Evolutionary conservation across 2,888 invertebrate species (phyloP), one percentile per base, ranked within the genome.

Genomic region (Diadegma fenestrale): DNA sequence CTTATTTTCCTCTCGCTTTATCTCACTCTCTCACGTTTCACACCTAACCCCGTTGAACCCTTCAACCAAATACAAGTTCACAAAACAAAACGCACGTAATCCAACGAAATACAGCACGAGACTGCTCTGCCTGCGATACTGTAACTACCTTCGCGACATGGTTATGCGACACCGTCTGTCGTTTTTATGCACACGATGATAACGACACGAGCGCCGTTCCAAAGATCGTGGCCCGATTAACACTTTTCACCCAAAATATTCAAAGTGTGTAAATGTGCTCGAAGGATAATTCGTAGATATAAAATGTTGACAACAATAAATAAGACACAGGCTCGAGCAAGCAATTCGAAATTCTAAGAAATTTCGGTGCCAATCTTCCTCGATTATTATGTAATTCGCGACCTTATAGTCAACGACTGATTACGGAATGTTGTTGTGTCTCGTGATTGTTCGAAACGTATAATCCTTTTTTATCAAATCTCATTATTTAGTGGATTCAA

Each of bases 51-150:
- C 41, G 19, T 41, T 19, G 6, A 66, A 66, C 12, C 19, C 37
- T 43, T 66, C 41, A 66, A 66, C 37, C 19, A 66, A 37, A 66
- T 66, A 66, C 4, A 66, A 66, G 37, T 66, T 41, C 12, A 66
- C 14, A 37, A 66, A 66, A 66, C 41, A 73, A 33, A 78, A 33
- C 6, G 19, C 72, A 48, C 73, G 61, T 37, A 22, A 43, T 43
- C 43, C 78, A 69, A 77, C 63, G 45, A 75, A 58, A 75, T 51
- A 51, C 30, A 76, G 75, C 68, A 69, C 68, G 43, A 77, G 76
- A 54, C 19, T 37, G 54, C 26, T 45, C 45, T 19, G 66, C 71
- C 77, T 79, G 61, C 37, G 58, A 66, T 58, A 48, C 37, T 71
- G 37, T 37, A 54, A 26, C 68, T 30, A 61, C 51, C 76, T 22